phyloP scores from a whole-genome alignment of 2,113 vertebrate species.

The Mustelus asterias region DNA sequence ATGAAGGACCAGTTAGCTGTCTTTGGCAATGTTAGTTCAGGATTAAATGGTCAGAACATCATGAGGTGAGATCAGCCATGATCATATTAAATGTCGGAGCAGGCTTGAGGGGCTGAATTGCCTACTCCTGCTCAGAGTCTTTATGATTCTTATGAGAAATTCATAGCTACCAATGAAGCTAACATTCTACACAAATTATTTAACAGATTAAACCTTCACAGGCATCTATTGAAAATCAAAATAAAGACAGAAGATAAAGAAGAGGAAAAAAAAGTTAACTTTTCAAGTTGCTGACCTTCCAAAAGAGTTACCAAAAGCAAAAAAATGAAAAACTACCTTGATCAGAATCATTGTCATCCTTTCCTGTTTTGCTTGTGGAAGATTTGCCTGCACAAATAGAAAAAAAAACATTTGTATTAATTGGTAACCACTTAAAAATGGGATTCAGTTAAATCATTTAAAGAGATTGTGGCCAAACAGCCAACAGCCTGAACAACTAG shows the following conservation, averaged over 20 bases:
- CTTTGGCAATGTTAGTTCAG: neutral
- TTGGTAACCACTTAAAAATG: neutral
- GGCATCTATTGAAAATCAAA: neutral
- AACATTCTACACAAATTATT: neutral
- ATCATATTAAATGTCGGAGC: too few species aligned
- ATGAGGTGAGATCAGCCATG: neutral
- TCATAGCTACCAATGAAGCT: neutral
- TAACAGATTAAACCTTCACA: neutral
- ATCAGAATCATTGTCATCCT: neutral
- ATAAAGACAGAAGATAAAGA: neutral
- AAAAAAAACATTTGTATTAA: neutral
- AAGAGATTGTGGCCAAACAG: too few species aligned
- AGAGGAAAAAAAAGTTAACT: neutral
- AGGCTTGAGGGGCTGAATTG: too few species aligned
- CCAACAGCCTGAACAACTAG: too few species aligned
- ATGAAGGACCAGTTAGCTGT: neutral
- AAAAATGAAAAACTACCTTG: conserved; percentile 1
- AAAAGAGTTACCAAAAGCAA: neutral
- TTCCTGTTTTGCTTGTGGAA: neutral
- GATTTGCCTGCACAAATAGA: neutral
- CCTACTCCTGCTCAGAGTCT: too few species aligned
- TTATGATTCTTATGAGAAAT: too few species aligned
- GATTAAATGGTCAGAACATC: neutral
- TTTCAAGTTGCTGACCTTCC: too few species aligned
- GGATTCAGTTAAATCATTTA: neutral